Evolutionary conservation across 2,113 vertebrate species (phyloP), one percentile per base, ranked within the genome.

Genomic region (Podocnemis expansa): DNA sequence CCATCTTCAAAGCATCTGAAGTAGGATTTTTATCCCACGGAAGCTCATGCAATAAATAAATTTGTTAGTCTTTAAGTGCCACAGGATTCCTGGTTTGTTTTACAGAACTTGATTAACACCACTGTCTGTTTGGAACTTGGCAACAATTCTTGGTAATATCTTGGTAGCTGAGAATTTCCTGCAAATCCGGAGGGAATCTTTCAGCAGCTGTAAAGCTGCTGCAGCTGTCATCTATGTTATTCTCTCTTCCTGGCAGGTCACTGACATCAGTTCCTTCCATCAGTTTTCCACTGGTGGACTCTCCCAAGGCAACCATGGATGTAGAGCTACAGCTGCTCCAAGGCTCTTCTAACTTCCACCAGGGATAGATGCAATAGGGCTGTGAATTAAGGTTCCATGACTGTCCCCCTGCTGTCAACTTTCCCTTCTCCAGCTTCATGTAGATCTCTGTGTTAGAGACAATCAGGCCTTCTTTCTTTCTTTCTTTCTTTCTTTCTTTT

Each of bases 101-200:
- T n/a, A n/a, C n/a, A n/a, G n/a, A n/a, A n/a, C n/a, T n/a, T n/a
- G n/a, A n/a, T n/a, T n/a, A n/a, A n/a, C n/a, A n/a, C n/a, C n/a
- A n/a, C n/a, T n/a, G n/a, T n/a, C n/a, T n/a, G n/a, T n/a, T n/a
- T n/a, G n/a, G n/a, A n/a, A n/a, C n/a, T n/a, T n/a, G n/a, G n/a
- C n/a, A n/a, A 54, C 0, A 43, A 27, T 0, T 19, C 13, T 41
- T 0, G 0, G 60, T 38, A 54, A 22, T 29, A 45, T 45, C 73
- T 76, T 41, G 73, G 43, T 45, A 76, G 7, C 6, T 21, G 47
- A 10, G 3, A 38, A 88, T 67, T 67, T 29, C 19, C 60, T 89
- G 84, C 82, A 60, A 67, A 41, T 27, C 47, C 27, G 76, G 3
- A 13, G 3, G 58, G 31, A 60, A 83, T n/a, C 17, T 38, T 19